These are phyloP conservation scores for Dunckerocampus dactyliophorus DNA, from an alignment of 2,113 vertebrate species.

Conservation along the genomic window DNA sequence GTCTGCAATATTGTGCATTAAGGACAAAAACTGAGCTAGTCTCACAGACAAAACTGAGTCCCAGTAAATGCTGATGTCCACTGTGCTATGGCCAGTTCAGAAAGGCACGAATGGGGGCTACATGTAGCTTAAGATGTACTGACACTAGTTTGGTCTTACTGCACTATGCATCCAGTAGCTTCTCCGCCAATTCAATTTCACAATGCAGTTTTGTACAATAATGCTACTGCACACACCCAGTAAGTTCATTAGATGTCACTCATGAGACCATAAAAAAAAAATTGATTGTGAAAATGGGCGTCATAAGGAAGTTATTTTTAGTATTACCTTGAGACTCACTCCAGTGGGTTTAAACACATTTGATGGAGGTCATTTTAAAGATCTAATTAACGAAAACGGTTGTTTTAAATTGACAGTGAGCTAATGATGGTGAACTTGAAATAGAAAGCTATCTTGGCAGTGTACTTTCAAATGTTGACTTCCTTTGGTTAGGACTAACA, in stretches of 20 bases:
- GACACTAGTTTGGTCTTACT: constrained; percentile 43
- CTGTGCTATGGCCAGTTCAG: constrained; percentile 17
- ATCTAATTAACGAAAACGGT: constrained; percentile 1
- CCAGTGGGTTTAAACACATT: background rate
- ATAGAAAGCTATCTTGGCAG: background rate
- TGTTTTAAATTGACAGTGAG: constrained; percentile 14
- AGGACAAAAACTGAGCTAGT: constrained; percentile 1
- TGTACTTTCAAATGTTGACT: constrained; percentile 40
- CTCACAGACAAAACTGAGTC: constrained; percentile 4
- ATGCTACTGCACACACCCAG: constrained; percentile 17
- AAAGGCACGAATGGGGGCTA: constrained; percentile 11
- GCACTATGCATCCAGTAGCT: constrained; percentile 28
- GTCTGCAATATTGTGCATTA: constrained; percentile 21
- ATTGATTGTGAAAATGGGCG: constrained; percentile 19
- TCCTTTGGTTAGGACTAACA: constrained; percentile 50
- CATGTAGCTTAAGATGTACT: constrained; percentile 19
- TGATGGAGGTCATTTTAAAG: constrained; percentile 11
- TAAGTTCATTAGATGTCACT: constrained; percentile 49
- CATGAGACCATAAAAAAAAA: constrained; percentile 28
- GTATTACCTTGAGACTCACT: constrained; percentile 6
- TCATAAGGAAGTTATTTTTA: constrained; percentile 36
- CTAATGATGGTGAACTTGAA: constrained; percentile 1
- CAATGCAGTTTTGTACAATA: constrained; percentile 27
- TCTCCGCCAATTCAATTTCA: constrained; percentile 53
- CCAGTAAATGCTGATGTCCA: constrained; percentile 14